Evolutionary conservation across 2,113 vertebrate genomes (phyloP), one percentile per base, ranked within the genome.

Genomic region (Acrocephalus kingi): DNA sequence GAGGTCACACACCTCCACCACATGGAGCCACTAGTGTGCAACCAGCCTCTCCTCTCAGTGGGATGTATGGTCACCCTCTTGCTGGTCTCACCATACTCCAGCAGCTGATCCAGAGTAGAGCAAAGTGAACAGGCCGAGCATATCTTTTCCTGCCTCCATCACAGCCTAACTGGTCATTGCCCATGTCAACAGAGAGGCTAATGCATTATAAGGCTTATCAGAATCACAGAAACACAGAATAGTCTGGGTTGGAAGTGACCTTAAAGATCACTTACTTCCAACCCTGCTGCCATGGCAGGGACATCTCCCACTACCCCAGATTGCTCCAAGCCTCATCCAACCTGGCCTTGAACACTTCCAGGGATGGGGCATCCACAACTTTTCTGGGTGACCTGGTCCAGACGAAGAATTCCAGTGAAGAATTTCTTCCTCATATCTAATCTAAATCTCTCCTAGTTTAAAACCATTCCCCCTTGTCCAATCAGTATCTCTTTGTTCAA

Each of bases 381-480:
- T 43, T 35, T 77, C 56, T 63, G 25, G 31, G 10, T 0, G 0
- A 13, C 27, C 27, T 33, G 19, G 12, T n/a, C 21, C 48, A 69
- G 49, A 37, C 5, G 11, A 39, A 39, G 37, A 39, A 39, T 39
- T 39, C 37, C 17, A 71, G 8, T 49, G 39, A 77, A 39, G 19
- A 62, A 71, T 71, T 69, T 77, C 31, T 71, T 56, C 31, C 10
- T 56, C 35, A 28, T 51, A 71, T 33, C 31, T 56, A 77, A 84
- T 45, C 31, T 49, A 49, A 71, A 71, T 37, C 18, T 77, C 13
- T 56, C 15, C 35, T 33, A 11, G 13, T 51, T 84, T 63, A 77
- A 77, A 84, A 71, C 13, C 43, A 49, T 24, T 33, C 10, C 4
- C 22, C 8, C 6, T 45, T 45, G 31, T 84, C 8, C 49, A 37